phyloP scores from a whole-genome alignment of 2,797 vertebrate genomes.

The Artibeus jamaicensis region DNA sequence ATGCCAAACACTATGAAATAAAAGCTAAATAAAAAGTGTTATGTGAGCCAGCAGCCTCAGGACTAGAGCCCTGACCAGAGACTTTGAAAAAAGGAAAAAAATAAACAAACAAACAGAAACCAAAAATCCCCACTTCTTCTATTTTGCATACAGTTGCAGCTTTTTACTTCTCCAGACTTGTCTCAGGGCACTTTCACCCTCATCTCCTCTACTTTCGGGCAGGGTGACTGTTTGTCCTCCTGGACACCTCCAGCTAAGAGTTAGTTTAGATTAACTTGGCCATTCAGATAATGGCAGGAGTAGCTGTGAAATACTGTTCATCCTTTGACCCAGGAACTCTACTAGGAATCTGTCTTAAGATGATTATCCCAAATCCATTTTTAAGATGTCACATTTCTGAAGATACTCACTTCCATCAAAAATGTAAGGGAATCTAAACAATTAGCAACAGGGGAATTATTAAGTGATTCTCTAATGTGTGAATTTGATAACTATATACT shows the following conservation, averaged over 20 bases:
- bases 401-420: not conserved
- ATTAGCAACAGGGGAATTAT: not conserved
- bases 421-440: not conserved
- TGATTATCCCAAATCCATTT: not conserved
- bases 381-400: not conserved
- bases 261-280: not conserved
- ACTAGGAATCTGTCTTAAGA: not conserved
- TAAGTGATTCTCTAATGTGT: not conserved
- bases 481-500: not conserved
- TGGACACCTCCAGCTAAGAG: not conserved
- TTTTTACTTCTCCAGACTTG: not conserved
- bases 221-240: not conserved
- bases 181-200: not conserved
- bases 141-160: not conserved
- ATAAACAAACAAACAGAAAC: not conserved
- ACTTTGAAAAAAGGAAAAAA: not conserved
- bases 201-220: not conserved
- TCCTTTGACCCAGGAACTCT: not conserved
- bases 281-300: not conserved
- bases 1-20: slow-evolving; percentile 43
- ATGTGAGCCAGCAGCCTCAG: not conserved
- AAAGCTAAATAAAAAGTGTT: not conserved
- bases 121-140: not conserved
- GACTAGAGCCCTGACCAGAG: not conserved
- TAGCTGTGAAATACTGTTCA: not conserved